A percentile compares a stretch with the other conserved stretches of the same genome.
Evolutionary conservation across 2,888 invertebrate genomes (phyloP).

Genomic region (Drosophila niveifrons): DNA sequence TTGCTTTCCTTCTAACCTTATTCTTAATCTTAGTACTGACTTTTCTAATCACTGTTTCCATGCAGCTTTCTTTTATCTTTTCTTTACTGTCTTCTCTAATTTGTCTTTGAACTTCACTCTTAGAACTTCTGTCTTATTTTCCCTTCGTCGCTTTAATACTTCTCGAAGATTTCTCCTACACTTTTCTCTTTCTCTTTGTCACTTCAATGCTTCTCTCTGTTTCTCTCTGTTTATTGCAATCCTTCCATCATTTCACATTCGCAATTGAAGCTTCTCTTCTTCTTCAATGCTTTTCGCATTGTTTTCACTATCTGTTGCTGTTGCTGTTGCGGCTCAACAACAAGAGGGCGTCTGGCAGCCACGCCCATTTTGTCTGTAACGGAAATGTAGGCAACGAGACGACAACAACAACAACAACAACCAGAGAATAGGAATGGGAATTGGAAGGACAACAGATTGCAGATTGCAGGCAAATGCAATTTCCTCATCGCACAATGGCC

Average conservation of each 20-base stretch:
- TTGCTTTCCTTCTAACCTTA: not conserved
- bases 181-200: not conserved
- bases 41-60: not conserved
- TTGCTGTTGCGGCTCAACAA: conserved; percentile 8
- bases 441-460: conserved; percentile 28
- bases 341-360: conserved; percentile 38
- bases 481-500: conserved; percentile 57
- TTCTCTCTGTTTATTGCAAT: not conserved
- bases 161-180: no score
- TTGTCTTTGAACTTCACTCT: no score
- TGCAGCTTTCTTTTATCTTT: no score
- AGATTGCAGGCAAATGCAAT: conserved; percentile 57
- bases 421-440: conserved; percentile 3
- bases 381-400: conserved; percentile 69
- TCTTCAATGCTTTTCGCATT: conserved; percentile 5
- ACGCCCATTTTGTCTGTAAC: conserved; percentile 67
- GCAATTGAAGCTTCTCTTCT: conserved; percentile 18
- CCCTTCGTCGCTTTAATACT: not conserved
- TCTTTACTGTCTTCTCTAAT: not conserved
- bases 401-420: conserved; percentile 21
- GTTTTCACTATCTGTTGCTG: conserved; percentile 40
- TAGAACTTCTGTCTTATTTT: no score
- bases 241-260: not conserved
- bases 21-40: not conserved
- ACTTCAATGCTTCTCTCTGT: not conserved